phyloP scores from a whole-genome alignment of 1,140 invertebrate species.

The Ridgeia piscesae region DNA sequence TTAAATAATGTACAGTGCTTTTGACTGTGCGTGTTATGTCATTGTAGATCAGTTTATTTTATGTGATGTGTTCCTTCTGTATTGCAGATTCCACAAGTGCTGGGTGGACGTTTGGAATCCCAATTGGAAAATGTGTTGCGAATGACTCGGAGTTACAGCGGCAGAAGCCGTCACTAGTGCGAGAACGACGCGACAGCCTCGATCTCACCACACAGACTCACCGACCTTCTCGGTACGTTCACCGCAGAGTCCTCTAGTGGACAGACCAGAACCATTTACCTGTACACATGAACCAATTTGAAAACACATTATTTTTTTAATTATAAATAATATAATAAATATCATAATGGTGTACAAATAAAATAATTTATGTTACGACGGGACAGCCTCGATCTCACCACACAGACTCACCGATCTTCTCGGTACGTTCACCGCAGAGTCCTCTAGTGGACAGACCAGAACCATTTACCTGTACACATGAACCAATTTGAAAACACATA shows the following conservation, averaged over 20 bases:
- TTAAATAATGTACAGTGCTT: no score
- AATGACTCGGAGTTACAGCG: conserved; percentile 71
- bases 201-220: background rate
- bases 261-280: background rate
- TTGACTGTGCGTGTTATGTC: no score
- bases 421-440: background rate
- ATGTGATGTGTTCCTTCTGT: conserved; percentile 2
- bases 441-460: background rate
- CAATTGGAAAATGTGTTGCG: conserved; percentile 77
- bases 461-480: background rate
- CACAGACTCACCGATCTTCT: conserved; percentile 4
- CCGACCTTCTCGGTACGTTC: conserved; percentile 3
- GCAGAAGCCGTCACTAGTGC: conserved; percentile 15
- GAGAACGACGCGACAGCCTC: conserved; percentile 16
- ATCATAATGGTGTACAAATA: no score
- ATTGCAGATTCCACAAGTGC: conserved; percentile 28
- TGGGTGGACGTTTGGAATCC: conserved; percentile 77
- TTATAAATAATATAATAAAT: no score
- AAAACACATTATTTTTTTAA: background rate
- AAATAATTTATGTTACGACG: no score
- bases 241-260: background rate
- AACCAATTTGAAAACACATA: background rate
- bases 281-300: no score
- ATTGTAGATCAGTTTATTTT: no score
- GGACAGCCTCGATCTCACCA: background rate